A percentile compares a stretch with the other conserved stretches of the same genome.
These are phyloP conservation scores for Vannuccia rotundouncinata DNA, from an alignment of 2,888 invertebrate species.

Conservation along the genomic window DNA sequence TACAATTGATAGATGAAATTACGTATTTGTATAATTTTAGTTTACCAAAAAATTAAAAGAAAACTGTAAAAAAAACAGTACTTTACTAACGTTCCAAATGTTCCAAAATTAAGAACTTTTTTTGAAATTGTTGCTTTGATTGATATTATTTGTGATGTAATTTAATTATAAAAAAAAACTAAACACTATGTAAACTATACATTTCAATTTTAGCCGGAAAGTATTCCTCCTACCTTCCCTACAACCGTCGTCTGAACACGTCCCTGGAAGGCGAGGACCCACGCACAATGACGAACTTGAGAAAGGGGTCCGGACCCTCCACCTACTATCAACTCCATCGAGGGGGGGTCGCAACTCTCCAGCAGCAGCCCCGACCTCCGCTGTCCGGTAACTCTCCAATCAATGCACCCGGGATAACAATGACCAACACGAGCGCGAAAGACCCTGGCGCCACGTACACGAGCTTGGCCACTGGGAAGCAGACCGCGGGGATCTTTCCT, in stretches of 20 bases:
- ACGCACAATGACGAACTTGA: neutral
- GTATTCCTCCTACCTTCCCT: neutral
- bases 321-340: slow-evolving; percentile 7
- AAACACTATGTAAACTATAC: too few species aligned
- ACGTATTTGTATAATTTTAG: too few species aligned
- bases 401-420: neutral
- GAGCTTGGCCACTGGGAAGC: neutral
- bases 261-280: neutral
- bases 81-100: too few species aligned
- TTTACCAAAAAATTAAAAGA: too few species aligned
- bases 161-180: too few species aligned
- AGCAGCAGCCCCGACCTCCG: neutral
- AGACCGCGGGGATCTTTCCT: too few species aligned
- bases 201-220: neutral
- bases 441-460: neutral
- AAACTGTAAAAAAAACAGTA: too few species aligned
- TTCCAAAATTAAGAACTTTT: too few species aligned
- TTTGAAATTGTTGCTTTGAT: too few species aligned
- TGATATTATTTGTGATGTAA: too few species aligned
- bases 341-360: neutral
- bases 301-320: neutral
- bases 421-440: neutral
- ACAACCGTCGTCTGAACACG: neutral
- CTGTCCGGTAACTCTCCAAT: neutral
- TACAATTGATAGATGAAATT: too few species aligned